Percentiles rank a stretch among this genome's conserved stretches.
Evolutionary conservation across 2,113 vertebrate species (phyloP).

Genomic region (Benitochromis conjunctus): DNA sequence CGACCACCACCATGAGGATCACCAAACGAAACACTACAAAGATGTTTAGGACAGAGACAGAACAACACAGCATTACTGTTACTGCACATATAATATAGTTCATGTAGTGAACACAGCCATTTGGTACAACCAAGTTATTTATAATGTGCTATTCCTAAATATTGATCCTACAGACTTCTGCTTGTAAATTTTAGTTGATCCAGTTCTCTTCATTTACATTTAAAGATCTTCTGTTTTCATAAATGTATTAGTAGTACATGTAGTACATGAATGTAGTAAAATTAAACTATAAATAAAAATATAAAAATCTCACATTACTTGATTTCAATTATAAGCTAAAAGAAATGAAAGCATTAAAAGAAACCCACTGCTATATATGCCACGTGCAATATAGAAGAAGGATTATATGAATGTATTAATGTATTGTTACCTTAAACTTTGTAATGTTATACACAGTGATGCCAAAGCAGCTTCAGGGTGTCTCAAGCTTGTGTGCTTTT

Average conservation of each 20-base stretch:
- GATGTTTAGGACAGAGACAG: not conserved
- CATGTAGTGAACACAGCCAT: not conserved
- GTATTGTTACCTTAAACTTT: not conserved
- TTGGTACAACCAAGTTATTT: rapidly evolving
- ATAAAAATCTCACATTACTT: not conserved
- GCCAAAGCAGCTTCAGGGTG: not conserved
- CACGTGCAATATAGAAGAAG: not conserved
- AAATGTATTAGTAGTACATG: not conserved
- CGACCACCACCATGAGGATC: constrained; percentile 55
- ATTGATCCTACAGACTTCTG: not conserved
- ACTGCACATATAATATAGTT: not conserved
- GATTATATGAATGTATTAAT: not conserved
- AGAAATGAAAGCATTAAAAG: not conserved
- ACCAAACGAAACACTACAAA: constrained; percentile 56
- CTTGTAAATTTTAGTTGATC: not conserved
- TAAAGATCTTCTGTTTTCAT: not conserved
- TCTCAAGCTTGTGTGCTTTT: too few relatives aligned
- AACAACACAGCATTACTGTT: not conserved
- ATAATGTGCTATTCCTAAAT: not conserved
- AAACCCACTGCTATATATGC: not conserved
- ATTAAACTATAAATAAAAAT: too few relatives aligned
- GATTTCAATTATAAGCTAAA: not conserved
- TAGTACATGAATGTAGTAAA: too few relatives aligned
- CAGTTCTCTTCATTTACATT: not conserved
- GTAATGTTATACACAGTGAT: not conserved